A percentile compares a stretch with the other conserved stretches of the same genome.
phyloP scores from a whole-genome alignment of 2,797 vertebrate genomes.

The Garrulus glandarius region DNA sequence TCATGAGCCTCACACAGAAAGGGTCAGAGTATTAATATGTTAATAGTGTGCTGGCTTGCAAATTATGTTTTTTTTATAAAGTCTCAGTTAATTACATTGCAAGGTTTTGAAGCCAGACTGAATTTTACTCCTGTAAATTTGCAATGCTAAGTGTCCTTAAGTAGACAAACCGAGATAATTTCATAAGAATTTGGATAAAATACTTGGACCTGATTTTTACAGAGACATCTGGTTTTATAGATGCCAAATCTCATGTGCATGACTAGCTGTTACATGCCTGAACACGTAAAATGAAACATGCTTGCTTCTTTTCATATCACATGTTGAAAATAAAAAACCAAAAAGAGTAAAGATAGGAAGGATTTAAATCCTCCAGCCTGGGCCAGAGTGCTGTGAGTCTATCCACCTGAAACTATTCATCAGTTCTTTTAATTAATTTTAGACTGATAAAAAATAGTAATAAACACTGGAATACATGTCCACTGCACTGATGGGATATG shows the following conservation, averaged over 20 bases:
- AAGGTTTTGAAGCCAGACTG: constrained; percentile 49
- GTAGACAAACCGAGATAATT: constrained; percentile 25
- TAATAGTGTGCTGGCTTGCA: constrained; percentile 62
- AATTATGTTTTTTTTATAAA: constrained; percentile 58
- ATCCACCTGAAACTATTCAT: background rate
- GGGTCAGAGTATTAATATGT: constrained; percentile 62
- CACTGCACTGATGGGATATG: background rate
- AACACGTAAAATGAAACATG: background rate
- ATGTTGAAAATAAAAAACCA: background rate
- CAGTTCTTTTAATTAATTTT: background rate
- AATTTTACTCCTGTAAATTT: constrained; percentile 53
- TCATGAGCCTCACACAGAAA: constrained; percentile 47
- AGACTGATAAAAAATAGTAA: background rate
- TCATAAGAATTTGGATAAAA: constrained; percentile 30
- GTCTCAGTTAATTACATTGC: constrained; percentile 57
- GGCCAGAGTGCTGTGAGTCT: background rate
- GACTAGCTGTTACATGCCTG: background rate
- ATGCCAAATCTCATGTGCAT: background rate
- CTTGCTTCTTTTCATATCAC: background rate
- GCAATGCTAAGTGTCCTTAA: constrained; percentile 41
- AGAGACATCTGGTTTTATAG: background rate
- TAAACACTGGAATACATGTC: background rate
- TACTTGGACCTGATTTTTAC: background rate
- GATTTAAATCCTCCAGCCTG: background rate
- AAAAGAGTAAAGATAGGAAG: background rate